These are phyloP conservation scores for Cichlasoma orientale DNA, from an alignment of 2,797 vertebrate genomes.

Conservation along the genomic window DNA sequence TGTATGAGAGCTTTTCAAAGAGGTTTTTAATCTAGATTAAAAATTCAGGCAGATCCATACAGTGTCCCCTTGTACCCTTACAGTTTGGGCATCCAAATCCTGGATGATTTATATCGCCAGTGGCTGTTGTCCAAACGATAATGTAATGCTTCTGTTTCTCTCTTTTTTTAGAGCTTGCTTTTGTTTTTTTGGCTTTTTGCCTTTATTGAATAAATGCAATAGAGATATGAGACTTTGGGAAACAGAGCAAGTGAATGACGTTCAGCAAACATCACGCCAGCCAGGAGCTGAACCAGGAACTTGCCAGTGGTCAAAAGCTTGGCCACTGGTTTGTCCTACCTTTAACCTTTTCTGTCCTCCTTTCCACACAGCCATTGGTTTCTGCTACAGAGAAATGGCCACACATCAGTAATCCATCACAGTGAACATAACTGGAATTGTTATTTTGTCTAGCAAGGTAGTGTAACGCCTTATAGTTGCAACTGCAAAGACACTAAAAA, in stretches of 20 bases:
- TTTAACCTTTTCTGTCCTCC: not conserved
- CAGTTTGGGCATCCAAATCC: not conserved
- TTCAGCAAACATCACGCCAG: not conserved
- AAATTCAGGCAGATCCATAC: not conserved
- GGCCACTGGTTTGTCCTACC: not conserved
- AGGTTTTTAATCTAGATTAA: conserved; percentile 1
- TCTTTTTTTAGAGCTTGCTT: not conserved
- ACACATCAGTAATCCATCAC: conserved; percentile 3
- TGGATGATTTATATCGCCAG: not conserved
- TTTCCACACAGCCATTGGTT: not conserved
- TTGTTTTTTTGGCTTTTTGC: not conserved
- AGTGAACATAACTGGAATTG: not conserved
- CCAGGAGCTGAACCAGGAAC: not conserved
- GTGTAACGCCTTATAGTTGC: not conserved
- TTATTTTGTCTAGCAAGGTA: not conserved
- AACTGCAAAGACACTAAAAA: not conserved
- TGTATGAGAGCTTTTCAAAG: not conserved
- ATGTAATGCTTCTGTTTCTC: conserved; percentile 5
- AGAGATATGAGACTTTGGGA: not conserved
- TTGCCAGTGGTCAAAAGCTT: not conserved
- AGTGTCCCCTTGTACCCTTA: not conserved
- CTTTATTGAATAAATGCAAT: not conserved
- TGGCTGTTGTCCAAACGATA: not conserved
- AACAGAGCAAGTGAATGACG: not conserved
- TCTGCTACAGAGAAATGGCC: not conserved